Base-by-base conservation (phyloP, 2,888 invertebrate species). In the Ennomos quercinarius region DNA sequence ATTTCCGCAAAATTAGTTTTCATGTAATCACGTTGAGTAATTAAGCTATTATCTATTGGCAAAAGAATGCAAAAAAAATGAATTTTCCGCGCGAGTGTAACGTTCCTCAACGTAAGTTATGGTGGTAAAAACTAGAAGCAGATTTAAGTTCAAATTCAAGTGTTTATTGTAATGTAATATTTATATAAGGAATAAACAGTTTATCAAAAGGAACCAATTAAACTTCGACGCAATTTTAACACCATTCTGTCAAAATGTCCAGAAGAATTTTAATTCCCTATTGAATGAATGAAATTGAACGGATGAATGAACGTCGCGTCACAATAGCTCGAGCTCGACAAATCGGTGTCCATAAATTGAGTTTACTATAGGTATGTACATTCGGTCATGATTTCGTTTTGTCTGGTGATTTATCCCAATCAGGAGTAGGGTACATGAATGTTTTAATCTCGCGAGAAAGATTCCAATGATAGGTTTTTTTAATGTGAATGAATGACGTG, bases 261-360 rank as follows among this genome's bases (percentile, higher is more conserved):
- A 48, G 45, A 58, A 43, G 51, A 45, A n/a, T 57, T 64, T 57
- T 52, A 52, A 57, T 47, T 57, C 10, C 41, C 35, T n/a, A 51
- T 43, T 45, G 49, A 56, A 64, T 66, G 63, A 68, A 68, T 50
- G 64, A 65, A 72, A 67, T 67, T 65, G 67, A 65, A 64, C 67
- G 56, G 49, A 56, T 64, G 61, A 58, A 58, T 54, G 57, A 57
- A 66, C 57, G 48, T 8, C 51, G 40, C 57, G 66, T 73, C 72
- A 74, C 70, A 72, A 74, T 68, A 63, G 64, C 68, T 57, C 52
- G n/a, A 54, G 51, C 56, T 50, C 64, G 66, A 73, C 74, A 74
- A 71, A 69, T 72, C 68, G 66, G 44, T 54, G 57, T 72, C 70
- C 73, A 74, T 74, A 74, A 74, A 74, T 74, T 72, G 69, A 57